A percentile compares a stretch with the other conserved stretches of the same genome.
phyloP scores from a whole-genome alignment of 2,888 invertebrate genomes.

The Ophioninae sp. region DNA sequence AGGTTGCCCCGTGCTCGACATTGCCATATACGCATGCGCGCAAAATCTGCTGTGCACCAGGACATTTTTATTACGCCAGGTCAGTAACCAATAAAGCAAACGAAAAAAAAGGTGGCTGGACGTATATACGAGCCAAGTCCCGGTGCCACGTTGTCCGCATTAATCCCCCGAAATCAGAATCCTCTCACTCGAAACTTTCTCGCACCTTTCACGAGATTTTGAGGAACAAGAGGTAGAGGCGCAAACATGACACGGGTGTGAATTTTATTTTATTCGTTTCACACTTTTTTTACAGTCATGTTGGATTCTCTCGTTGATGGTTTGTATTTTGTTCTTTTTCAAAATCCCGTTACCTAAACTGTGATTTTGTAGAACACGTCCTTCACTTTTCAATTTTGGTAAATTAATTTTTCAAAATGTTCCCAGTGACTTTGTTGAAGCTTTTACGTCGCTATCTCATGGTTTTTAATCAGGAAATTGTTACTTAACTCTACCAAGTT shows the following conservation, averaged over 20 bases:
- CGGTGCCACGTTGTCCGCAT: conserved; percentile 8
- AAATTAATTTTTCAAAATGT: too few species aligned
- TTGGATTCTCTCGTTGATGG: background rate
- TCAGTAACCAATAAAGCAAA: conserved; percentile 39
- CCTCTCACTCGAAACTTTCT: conserved; percentile 52
- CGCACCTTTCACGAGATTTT: conserved; percentile 46
- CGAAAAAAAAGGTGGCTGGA: background rate
- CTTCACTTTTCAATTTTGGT: too few species aligned
- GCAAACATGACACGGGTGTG: conserved; percentile 18
- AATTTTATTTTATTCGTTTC: background rate
- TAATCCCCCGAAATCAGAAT: conserved; percentile 36
- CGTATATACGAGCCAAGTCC: conserved; percentile 1
- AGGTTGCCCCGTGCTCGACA: background rate
- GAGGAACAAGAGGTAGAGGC: conserved; percentile 3
- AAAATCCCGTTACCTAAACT: conserved; percentile 19
- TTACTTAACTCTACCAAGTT: too few species aligned
- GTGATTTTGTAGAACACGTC: conserved; percentile 44
- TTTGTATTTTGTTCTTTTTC: background rate
- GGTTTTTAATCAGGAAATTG: too few species aligned
- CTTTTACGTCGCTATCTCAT: too few species aligned
- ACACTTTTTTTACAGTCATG: background rate
- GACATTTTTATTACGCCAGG: conserved; percentile 55
- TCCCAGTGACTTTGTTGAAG: too few species aligned
- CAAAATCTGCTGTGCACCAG: conserved; percentile 10
- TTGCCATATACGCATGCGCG: background rate